Evolutionary conservation across 1,140 invertebrate genomes (phyloP).

Genomic region (Goniozus legneri): DNA sequence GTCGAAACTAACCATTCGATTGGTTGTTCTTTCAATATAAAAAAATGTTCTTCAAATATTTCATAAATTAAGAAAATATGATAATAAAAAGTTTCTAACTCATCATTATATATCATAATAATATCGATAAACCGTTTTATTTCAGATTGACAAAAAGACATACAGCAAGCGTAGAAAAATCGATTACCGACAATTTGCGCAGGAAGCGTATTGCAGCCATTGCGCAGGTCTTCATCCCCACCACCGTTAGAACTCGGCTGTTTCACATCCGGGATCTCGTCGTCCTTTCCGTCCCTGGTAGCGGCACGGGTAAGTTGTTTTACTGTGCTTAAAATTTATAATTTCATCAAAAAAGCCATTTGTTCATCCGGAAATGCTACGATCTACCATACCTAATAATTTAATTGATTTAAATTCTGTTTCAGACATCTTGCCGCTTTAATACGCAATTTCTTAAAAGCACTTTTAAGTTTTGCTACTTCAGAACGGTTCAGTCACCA

Average conservation of each 20-base stretch:
- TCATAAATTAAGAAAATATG: too few relatives aligned
- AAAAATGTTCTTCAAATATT: too few relatives aligned
- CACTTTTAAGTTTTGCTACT: not conserved
- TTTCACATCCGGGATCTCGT: slow-evolving; percentile 16
- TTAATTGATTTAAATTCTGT: slow-evolving; percentile 9
- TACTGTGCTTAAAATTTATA: not conserved
- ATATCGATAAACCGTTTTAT: too few relatives aligned
- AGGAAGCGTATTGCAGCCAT: not conserved
- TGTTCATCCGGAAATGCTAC: not conserved
- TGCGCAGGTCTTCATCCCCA: not conserved
- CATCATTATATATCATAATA: too few relatives aligned
- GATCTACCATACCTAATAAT: not conserved
- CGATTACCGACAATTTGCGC: not conserved
- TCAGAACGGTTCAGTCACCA: too few relatives aligned
- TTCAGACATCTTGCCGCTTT: slow-evolving; percentile 33
- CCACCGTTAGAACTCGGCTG: not conserved
- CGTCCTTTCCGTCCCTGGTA: slow-evolving; percentile 44
- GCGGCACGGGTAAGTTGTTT: slow-evolving; percentile 39
- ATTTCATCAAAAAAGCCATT: too few relatives aligned
- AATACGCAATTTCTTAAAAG: slow-evolving; percentile 6
- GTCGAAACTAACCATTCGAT: too few relatives aligned
- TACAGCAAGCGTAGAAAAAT: too few relatives aligned
- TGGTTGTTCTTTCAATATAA: too few relatives aligned
- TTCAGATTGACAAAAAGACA: too few relatives aligned
- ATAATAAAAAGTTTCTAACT: too few relatives aligned